These are phyloP conservation scores for Hippolais icterina DNA, from an alignment of 2,113 vertebrate genomes.

Conservation along the genomic window DNA sequence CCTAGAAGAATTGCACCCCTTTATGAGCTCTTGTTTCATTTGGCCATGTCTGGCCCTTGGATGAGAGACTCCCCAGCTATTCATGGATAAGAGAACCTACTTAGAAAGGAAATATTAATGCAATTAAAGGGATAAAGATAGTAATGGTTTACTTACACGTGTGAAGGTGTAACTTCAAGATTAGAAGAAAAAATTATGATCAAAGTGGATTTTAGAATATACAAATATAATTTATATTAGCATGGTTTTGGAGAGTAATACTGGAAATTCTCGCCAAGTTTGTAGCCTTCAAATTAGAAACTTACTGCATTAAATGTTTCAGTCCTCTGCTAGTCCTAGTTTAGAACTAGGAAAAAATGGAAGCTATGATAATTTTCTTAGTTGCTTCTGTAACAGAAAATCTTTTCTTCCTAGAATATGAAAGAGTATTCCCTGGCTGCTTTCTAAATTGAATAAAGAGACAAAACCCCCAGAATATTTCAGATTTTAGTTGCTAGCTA, in stretches of 20 bases:
- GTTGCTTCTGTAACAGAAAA: neutral
- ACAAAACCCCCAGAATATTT: neutral
- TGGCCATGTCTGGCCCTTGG: accelerated
- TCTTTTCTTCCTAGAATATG: neutral
- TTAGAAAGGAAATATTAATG: neutral
- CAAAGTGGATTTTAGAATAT: neutral
- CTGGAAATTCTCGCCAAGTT: neutral
- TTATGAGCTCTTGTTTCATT: neutral
- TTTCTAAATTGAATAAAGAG: neutral
- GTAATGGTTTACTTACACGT: neutral
- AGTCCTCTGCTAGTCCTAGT: neutral
- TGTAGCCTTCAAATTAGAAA: neutral
- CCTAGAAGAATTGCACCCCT: neutral
- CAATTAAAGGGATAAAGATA: neutral
- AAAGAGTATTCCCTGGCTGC: neutral
- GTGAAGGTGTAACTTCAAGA: neutral
- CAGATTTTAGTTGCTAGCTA: neutral
- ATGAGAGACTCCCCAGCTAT: neutral
- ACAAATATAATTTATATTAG: neutral
- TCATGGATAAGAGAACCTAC: neutral
- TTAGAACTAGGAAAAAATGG: neutral
- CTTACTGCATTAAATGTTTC: neutral
- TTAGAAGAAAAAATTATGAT: neutral
- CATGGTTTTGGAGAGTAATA: neutral
- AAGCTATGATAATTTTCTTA: neutral